Base-by-base conservation (phyloP, 2,113 vertebrate genomes). In the Dascyllus trimaculatus region DNA sequence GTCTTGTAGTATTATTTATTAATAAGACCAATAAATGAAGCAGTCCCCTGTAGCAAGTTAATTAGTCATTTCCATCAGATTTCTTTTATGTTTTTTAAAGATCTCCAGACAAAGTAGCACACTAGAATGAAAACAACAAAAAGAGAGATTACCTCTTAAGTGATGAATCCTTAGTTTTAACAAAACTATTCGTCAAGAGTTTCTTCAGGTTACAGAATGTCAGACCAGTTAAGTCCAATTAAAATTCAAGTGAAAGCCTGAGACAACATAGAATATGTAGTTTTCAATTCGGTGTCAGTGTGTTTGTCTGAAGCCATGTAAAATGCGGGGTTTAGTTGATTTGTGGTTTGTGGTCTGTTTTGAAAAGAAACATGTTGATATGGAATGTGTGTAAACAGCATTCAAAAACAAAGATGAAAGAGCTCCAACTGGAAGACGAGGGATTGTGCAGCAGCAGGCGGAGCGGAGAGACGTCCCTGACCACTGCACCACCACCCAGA, bases 321-420 rank as follows among this genome's bases (percentile, higher is more conserved):
- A 73, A 53, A 62, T 64, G 11, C 17, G 15, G 18, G 51, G 4
- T 51, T 57, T 26, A 26, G 51, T n/a, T 73, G 52, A 59, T 69
- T n/a, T 63, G 45, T 76, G 53, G 38, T 52, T 38, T 43, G 65
- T 69, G 52, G 15, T 76, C 53, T 81, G 58, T 57, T 62, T 61
- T 11, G 29, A 13, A 79, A 58, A 71, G 35, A 75, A 71, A 53
- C 22, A 75, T 57, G 65, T 40, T 79, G 71, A 61, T 32, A 29
- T 53, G 57, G 80, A 80, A 80, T 69, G 15, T 63, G 54, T 48
- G 45, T 67, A 67, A 76, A 80, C 61, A 73, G 46, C 4, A 5
- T 65, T 61, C 22, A 78, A 66, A 80, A 80, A 75, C 67, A 80
- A 81, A 78, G 77, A 86, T 78, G 66, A 85, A 86, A 78, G 80